phyloP scores from a whole-genome alignment of 2,113 vertebrate species.

The Electrona antarctica region DNA sequence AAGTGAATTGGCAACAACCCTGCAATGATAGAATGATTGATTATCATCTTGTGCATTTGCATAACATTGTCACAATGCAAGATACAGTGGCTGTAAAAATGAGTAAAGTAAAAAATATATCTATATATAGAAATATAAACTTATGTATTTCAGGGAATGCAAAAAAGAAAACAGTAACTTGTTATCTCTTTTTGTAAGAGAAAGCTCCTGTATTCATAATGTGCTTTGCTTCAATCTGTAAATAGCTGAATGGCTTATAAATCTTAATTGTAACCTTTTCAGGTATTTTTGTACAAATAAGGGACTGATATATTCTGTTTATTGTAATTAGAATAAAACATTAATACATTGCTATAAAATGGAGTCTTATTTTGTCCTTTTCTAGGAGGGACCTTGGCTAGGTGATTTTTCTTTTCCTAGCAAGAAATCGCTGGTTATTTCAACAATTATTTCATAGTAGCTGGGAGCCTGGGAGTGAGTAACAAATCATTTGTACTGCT shows the following conservation, averaged over 20 bases:
- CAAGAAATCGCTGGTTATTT: no score
- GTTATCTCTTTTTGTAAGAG: conserved; percentile 75
- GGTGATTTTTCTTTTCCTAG: no score
- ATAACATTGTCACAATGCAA: conserved; percentile 80
- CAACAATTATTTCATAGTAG: no score
- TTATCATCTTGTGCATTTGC: conserved; percentile 67
- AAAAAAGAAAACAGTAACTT: conserved; percentile 78
- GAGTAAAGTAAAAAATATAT: conserved; percentile 68
- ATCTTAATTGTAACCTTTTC: conserved; percentile 94
- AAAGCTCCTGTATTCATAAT: conserved; percentile 83
- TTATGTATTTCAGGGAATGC: conserved; percentile 87
- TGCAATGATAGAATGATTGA: conserved; percentile 54
- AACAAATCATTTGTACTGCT: no score
- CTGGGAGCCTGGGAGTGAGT: no score
- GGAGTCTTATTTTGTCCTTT: conserved; percentile 62
- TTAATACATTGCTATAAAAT: conserved; percentile 90
- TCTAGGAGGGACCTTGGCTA: conserved; percentile 17
- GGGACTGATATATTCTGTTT: conserved; percentile 97
- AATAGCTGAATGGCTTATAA: conserved; percentile 90
- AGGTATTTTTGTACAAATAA: conserved; percentile 99
- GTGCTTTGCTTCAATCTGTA: conserved; percentile 92
- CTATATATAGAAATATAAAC: conserved; percentile 59
- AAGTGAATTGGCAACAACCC: conserved; percentile 32
- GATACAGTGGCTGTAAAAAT: conserved; percentile 79
- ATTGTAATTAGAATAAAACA: conserved; percentile 98